A percentile compares a stretch with the other conserved stretches of the same genome.
These are phyloP conservation scores for Melopsittacus undulatus DNA, from an alignment of 2,797 vertebrate species.

Conservation along the genomic window DNA sequence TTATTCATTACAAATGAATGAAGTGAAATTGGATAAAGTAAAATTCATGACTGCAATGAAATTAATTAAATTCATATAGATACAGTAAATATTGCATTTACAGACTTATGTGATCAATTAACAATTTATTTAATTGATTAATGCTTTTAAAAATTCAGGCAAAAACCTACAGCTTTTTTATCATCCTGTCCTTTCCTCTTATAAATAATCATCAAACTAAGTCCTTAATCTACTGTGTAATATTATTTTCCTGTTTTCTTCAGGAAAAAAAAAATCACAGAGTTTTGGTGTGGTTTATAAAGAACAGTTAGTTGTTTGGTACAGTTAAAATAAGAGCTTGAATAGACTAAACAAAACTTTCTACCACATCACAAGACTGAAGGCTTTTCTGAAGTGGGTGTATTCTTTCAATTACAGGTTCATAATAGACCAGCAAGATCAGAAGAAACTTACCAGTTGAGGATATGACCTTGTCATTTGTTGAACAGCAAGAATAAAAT, in stretches of 20 bases:
- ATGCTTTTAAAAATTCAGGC: neutral
- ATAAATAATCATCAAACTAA: neutral
- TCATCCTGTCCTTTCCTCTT: neutral
- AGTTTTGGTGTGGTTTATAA: neutral
- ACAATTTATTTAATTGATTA: neutral
- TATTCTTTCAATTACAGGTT: neutral
- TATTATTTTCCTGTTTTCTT: neutral
- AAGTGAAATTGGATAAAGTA: neutral
- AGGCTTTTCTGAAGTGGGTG: neutral
- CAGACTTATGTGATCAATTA: neutral
- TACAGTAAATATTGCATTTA: neutral
- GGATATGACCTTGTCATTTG: neutral
- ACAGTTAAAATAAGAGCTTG: neutral
- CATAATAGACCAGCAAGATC: neutral
- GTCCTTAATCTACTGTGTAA: neutral
- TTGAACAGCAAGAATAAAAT: neutral
- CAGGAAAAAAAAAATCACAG: neutral
- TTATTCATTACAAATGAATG: neutral
- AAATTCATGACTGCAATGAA: neutral
- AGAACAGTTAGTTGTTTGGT: neutral
- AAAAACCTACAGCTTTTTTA: neutral
- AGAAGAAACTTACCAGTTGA: neutral
- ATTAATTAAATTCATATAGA: neutral
- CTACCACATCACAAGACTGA: neutral
- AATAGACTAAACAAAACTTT: neutral